Percentiles rank a stretch among this genome's conserved stretches.
These are phyloP conservation scores for Drosophila mauritiana DNA, from an alignment of 1,140 invertebrate species.

Conservation along the genomic window DNA sequence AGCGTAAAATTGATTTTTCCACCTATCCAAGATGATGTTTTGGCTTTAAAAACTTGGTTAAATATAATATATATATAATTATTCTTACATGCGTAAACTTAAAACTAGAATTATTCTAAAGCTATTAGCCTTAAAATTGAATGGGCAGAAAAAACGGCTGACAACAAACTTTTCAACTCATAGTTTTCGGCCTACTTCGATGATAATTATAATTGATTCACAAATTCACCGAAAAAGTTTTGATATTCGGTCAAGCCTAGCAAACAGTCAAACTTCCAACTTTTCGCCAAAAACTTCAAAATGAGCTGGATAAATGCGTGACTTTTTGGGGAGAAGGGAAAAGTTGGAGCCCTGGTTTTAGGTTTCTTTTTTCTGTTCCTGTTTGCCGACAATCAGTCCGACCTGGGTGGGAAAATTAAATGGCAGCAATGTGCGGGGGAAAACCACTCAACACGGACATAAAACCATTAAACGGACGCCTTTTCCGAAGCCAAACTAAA, in stretches of 20 bases:
- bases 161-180: slow-evolving; percentile 9
- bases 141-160: too few species aligned
- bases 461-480: slow-evolving; percentile 67
- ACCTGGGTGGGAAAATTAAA: slow-evolving; percentile 32
- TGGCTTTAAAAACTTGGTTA: neutral
- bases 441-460: slow-evolving; percentile 63
- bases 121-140: too few species aligned
- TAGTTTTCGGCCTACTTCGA: slow-evolving; percentile 32
- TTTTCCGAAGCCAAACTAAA: slow-evolving; percentile 69
- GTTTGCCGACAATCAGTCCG: slow-evolving; percentile 44
- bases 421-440: slow-evolving; percentile 34
- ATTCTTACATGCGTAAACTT: too few species aligned
- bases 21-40: neutral
- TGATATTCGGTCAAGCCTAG: slow-evolving; percentile 33
- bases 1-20: slow-evolving; percentile 11
- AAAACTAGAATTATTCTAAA: neutral
- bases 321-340: neutral
- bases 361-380: slow-evolving; percentile 7
- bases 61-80: neutral
- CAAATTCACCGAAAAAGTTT: slow-evolving; percentile 39
- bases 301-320: slow-evolving; percentile 32
- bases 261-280: slow-evolving; percentile 46
- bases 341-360: slow-evolving; percentile 24
- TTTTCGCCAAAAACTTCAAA: slow-evolving; percentile 40
- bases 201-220: slow-evolving; percentile 58